Conservation (phyloP, 2,113 vertebrate species). For the Formicarius rufipectus region DNA sequence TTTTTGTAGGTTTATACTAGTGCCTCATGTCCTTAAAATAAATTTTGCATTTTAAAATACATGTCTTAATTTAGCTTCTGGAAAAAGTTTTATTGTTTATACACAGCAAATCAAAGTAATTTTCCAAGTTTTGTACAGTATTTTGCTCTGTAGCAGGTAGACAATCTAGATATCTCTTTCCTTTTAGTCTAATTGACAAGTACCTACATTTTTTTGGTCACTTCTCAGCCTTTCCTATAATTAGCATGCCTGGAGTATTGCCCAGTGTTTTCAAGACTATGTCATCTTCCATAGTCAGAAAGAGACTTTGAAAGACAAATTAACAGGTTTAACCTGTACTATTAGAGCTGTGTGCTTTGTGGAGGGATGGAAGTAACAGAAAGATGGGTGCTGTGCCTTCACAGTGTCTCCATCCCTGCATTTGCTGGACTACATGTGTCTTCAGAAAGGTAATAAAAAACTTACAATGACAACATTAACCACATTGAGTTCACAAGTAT, state of each 20-base stretch:
- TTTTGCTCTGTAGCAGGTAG: background rate
- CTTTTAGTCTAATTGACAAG: background rate
- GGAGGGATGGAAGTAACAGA: background rate
- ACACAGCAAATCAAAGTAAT: background rate
- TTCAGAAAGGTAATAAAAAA: background rate
- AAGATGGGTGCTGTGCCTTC: background rate
- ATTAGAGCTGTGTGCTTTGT: background rate
- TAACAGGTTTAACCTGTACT: background rate
- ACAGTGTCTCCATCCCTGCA: rapidly evolving
- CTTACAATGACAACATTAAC: background rate
- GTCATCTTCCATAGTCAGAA: background rate
- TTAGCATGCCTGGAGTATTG: background rate
- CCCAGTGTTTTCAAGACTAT: background rate
- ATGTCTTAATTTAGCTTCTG: background rate
- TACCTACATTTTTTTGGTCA: background rate
- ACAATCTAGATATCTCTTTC: background rate
- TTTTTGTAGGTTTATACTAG: background rate
- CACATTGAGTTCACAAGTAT: background rate
- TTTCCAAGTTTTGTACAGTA: background rate
- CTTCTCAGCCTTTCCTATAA: background rate
- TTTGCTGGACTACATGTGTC: background rate
- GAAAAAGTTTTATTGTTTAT: background rate
- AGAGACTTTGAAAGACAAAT: background rate
- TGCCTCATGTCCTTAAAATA: background rate
- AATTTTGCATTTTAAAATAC: background rate